Conservation (phyloP, 1,140 invertebrate species). For the Drosophila tristis region DNA sequence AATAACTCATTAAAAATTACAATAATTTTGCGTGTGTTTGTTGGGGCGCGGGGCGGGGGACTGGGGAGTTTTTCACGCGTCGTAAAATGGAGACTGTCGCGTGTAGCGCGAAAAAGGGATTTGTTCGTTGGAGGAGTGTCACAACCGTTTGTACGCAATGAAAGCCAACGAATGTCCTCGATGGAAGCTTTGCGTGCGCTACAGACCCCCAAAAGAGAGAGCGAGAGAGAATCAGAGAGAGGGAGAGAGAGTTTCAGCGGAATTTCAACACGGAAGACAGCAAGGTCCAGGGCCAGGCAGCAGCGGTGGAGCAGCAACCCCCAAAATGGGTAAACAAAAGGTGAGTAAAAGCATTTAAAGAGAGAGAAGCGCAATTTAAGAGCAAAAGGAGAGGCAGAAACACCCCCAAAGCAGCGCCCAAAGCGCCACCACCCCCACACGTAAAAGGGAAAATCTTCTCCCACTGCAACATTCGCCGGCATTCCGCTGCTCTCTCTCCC, state of each 20-base stretch:
- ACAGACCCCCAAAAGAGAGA: slow-evolving; percentile 28
- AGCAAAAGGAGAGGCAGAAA: slow-evolving; percentile 23
- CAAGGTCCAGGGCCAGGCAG: slow-evolving; percentile 28
- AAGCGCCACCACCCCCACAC: neutral
- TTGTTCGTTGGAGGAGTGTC: slow-evolving; percentile 52
- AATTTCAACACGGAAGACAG: slow-evolving; percentile 67
- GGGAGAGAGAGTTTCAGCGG: slow-evolving; percentile 21
- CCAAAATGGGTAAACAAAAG: slow-evolving; percentile 57
- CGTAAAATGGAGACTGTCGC: slow-evolving; percentile 47
- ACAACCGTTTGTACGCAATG: slow-evolving; percentile 81
- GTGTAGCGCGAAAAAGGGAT: slow-evolving; percentile 15
- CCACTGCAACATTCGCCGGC: slow-evolving; percentile 49
- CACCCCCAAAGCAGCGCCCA: slow-evolving; percentile 51
- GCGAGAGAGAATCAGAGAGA: neutral
- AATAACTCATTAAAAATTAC: slow-evolving; percentile 23
- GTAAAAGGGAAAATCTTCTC: slow-evolving; percentile 7
- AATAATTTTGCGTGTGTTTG: slow-evolving; percentile 16
- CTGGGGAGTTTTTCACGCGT: slow-evolving; percentile 53
- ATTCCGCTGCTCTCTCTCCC: slow-evolving; percentile 44
- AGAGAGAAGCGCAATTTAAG: neutral
- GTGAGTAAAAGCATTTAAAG: slow-evolving; percentile 18
- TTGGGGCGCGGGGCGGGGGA: no score
- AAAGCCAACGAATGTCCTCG: slow-evolving; percentile 75
- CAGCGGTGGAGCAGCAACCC: slow-evolving; percentile 49
- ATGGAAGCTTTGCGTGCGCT: slow-evolving; percentile 38